Evolutionary conservation across 2,888 invertebrate genomes (phyloP).

Genomic region (Stratiomys singularior): DNA sequence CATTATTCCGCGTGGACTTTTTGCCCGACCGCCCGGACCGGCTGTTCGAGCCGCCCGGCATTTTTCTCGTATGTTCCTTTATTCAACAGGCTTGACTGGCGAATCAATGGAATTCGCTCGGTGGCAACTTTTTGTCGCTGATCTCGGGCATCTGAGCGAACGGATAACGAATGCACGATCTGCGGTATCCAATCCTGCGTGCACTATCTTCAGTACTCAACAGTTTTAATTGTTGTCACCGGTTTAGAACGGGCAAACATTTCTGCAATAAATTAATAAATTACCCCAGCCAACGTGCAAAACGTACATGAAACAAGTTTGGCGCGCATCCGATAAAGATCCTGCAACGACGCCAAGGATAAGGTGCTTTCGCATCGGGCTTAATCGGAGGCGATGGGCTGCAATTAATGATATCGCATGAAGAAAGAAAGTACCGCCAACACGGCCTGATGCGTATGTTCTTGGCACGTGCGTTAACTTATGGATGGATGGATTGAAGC

Average conservation of each 20-base stretch:
- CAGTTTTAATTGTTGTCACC: conserved; percentile 45
- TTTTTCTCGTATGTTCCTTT: conserved; percentile 18
- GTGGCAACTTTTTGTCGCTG: conserved; percentile 41
- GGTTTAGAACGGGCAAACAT: conserved; percentile 25
- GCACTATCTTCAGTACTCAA: conserved; percentile 1
- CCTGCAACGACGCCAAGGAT: background rate
- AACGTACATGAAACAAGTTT: conserved; percentile 22
- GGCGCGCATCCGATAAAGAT: background rate
- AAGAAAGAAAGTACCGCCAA: conserved; percentile 32
- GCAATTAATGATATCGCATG: conserved; percentile 39
- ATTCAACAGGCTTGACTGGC: background rate
- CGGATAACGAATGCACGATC: conserved; percentile 6
- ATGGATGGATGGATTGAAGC: conserved; percentile 12
- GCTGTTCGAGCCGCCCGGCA: conserved; percentile 23
- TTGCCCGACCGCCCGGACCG: conserved; percentile 31
- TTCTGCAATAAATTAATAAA: conserved; percentile 43
- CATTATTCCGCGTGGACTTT: conserved; percentile 25
- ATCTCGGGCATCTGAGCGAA: background rate
- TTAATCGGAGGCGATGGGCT: conserved; percentile 42
- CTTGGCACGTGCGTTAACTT: conserved; percentile 43
- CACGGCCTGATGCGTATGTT: background rate
- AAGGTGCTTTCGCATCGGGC: background rate
- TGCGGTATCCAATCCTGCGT: conserved; percentile 2
- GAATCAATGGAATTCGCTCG: conserved; percentile 32
- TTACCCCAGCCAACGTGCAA: conserved; percentile 19